Evolutionary conservation across 2,113 vertebrate species (phyloP), one percentile per base, ranked within the genome.

Genomic region (Nanger granti): DNA sequence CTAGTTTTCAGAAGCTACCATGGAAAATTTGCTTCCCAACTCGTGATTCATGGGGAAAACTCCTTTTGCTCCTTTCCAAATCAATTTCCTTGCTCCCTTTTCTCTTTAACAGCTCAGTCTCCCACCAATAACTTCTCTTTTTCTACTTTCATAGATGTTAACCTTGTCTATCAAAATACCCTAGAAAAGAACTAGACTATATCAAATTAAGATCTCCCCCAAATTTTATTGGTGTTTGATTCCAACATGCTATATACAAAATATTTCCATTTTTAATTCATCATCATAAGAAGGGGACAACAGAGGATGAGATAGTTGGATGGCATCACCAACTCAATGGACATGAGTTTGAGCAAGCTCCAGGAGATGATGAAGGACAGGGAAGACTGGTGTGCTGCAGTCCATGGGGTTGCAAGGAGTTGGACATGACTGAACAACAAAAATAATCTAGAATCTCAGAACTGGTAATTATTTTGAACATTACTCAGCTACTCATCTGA

Each of bases 141-240:
- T 83, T 80, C 49, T 66, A 90, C 83, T 2, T 49, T 44, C 47
- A 76, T 22, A 52, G 28, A 69, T n/a, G 52, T 89, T 82, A 96
- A 76, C 54, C 54, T 93, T 87, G 17, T 44, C 20, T 7, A 66
- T 93, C 54, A 69, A 52, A 9, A 31, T 62, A 92, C n/a, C 85
- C 47, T 97, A 55, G 83, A 73, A 91, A 73, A 89, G 92, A 64
- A 91, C 2, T 29, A 92, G 12, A 89, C 88, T 94, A 89, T 93
- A 57, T 4, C 18, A 91, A 84, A 91, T 83, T 41, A 86, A 90
- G 49, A 29, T 82, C 60, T 64, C 17, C 62, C 24, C 41, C 15
- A 59, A 31, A 62, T 95, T 60, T 20, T 93, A 87, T 57, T 91
- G 76, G 37, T 62, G 47, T 95, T 93, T 91, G 73, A 88, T 80